Conservation (phyloP, 2,888 invertebrate species). For the Tenthredo livida region DNA sequence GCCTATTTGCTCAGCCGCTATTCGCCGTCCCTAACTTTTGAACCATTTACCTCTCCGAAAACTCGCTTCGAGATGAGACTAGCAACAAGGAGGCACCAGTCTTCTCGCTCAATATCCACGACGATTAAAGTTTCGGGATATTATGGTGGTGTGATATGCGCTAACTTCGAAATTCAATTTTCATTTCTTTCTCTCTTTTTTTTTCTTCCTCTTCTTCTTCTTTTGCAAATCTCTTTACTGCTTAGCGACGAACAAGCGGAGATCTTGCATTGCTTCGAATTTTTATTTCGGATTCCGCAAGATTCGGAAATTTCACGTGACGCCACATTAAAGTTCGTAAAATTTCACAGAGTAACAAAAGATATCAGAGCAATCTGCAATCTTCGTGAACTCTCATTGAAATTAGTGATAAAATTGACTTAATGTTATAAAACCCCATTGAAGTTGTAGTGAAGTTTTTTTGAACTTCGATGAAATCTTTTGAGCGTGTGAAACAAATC, state of each 20-base stretch:
- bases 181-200: neutral
- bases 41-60: conserved; percentile 24
- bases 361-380: no score
- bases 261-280: no score
- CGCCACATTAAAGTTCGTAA: neutral
- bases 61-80: conserved; percentile 17
- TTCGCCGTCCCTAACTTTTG: conserved; percentile 21
- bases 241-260: no score
- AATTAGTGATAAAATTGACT: no score
- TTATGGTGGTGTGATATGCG: neutral
- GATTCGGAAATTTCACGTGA: no score
- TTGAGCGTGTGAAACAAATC: no score
- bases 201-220: neutral
- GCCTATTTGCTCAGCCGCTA: conserved; percentile 9
- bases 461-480: no score
- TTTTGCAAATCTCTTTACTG: neutral
- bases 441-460: no score
- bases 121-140: neutral
- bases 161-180: conserved; percentile 8
- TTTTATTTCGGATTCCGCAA: no score
- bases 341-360: no score
- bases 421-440: no score
- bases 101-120: conserved; percentile 28
- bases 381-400: no score
- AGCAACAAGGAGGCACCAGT: conserved; percentile 13